Base-by-base conservation (phyloP, 1,140 invertebrate species). In the Drosophila bipectinata region DNA sequence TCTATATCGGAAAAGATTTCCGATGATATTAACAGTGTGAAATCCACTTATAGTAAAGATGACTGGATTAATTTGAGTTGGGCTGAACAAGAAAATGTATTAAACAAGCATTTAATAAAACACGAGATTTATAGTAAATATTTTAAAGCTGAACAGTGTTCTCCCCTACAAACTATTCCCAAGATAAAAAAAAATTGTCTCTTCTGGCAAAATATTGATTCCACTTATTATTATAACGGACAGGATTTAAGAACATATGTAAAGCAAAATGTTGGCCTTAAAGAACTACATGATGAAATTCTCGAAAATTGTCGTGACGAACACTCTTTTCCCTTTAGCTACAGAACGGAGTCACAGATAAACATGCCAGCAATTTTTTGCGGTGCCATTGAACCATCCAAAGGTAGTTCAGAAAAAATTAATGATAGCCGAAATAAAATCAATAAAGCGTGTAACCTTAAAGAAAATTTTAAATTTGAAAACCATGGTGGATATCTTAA, bases 251-350 rank as follows among this genome's bases (percentile, higher is more conserved):
- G 30, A 15, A 73, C 80, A 32, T 90, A 77, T 59, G 61, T 62
- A 30, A 26, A 62, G 7, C 82, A 85, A 56, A 88, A 72, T 28
- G 54, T 81, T 12, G 85, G 71, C 0, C 26, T 75, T 7, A 90
- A 90, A 51, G 47, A 82, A 9, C 47, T 91, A 3, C 80, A 85
- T 14, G 90, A 91, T 45, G 90, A 91, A 15, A 66, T 72, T 15
- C 49, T 55, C 7, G 57, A 66, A 2, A 47, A 73, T 34, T 85
- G 69, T 57, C 83, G 72, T 1, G 90, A 91, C 67, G 90, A 91
- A 51, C 87, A 91, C 71, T 91, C 90, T 8, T 72, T 37, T 41
- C 90, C 90, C 8, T 91, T 91, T 51, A 79, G 79, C 54, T 85
- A 71, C 41, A 75, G 77, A 21, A 91, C 90, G 4, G 82, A 77